A percentile compares a stretch with the other conserved stretches of the same genome.
phyloP scores from a whole-genome alignment of 2,797 vertebrate species.

The Moxostoma hubbsi region DNA sequence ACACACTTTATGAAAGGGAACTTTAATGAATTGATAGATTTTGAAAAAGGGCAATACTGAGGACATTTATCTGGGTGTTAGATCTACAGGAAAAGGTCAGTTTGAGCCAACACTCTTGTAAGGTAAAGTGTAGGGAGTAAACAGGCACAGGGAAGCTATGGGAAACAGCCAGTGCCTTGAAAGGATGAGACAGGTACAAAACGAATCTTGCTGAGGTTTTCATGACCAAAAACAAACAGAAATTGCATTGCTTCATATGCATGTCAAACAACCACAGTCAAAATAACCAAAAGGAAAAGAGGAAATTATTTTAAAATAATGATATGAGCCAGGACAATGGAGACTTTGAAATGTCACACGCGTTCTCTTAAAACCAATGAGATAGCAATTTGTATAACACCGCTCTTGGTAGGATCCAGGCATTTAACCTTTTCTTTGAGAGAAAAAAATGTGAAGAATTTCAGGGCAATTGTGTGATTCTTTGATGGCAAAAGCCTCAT shows the following conservation, averaged over 20 bases:
- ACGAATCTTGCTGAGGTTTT: conserved; percentile 93
- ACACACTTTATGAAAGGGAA: conserved; percentile 71
- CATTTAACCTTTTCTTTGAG: conserved; percentile 90
- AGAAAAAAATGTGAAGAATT: conserved; percentile 90
- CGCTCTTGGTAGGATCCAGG: conserved; percentile 86
- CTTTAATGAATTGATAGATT: conserved; percentile 78
- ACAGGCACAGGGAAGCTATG: conserved; percentile 85
- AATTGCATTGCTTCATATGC: conserved; percentile 84
- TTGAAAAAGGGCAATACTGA: conserved; percentile 62
- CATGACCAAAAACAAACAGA: conserved; percentile 97
- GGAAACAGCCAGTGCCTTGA: conserved; percentile 86
- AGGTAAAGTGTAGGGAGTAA: conserved; percentile 92
- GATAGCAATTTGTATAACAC: conserved; percentile 94
- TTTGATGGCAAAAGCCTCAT: conserved; percentile 76
- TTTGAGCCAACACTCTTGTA: conserved; percentile 82
- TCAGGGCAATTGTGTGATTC: conserved; percentile 80
- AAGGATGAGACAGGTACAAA: conserved; percentile 89
- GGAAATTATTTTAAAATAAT: conserved; percentile 58
- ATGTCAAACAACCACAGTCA: conserved; percentile 78
- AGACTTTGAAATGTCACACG: conserved; percentile 87
- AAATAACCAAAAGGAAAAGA: conserved; percentile 75
- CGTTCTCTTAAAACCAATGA: conserved; percentile 92
- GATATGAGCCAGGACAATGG: conserved; percentile 69
- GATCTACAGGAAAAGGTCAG: conserved; percentile 74
- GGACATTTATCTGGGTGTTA: conserved; percentile 83